Evolutionary conservation across 2,113 vertebrate species (phyloP).

Genomic region (Emydura subglobosa): DNA sequence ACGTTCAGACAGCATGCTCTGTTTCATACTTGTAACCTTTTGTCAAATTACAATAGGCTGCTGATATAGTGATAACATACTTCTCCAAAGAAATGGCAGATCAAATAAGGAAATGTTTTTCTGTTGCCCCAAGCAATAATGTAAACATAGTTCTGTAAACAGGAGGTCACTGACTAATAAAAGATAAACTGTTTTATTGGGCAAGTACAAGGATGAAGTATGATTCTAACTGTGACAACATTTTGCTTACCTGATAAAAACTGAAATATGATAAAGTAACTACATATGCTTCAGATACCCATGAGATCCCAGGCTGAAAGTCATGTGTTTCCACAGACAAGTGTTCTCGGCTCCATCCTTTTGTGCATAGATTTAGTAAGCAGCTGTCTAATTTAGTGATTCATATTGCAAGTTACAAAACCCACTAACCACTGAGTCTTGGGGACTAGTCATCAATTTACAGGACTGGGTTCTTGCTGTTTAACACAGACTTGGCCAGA

Average conservation of each 20-base stretch:
- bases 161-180: slow-evolving; percentile 42
- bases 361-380: background rate
- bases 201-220: slow-evolving; percentile 32
- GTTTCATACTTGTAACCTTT: slow-evolving; percentile 24
- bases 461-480: background rate
- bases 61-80: background rate
- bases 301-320: background rate
- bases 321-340: background rate
- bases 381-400: background rate
- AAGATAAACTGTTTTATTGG: slow-evolving; percentile 62
- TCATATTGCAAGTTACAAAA: background rate
- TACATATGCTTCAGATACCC: background rate
- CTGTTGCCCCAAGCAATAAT: slow-evolving; percentile 55
- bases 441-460: background rate
- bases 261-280: background rate
- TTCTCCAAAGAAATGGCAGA: slow-evolving; percentile 55
- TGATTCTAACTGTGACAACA: slow-evolving; percentile 26
- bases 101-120: slow-evolving; percentile 53
- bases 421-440: background rate
- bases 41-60: background rate
- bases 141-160: slow-evolving; percentile 59
- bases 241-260: slow-evolving; percentile 29
- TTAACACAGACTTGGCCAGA: background rate
- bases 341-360: background rate
- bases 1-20: background rate